Base-by-base conservation (phyloP, 2,797 vertebrate genomes). In the Chrosomus eos region DNA sequence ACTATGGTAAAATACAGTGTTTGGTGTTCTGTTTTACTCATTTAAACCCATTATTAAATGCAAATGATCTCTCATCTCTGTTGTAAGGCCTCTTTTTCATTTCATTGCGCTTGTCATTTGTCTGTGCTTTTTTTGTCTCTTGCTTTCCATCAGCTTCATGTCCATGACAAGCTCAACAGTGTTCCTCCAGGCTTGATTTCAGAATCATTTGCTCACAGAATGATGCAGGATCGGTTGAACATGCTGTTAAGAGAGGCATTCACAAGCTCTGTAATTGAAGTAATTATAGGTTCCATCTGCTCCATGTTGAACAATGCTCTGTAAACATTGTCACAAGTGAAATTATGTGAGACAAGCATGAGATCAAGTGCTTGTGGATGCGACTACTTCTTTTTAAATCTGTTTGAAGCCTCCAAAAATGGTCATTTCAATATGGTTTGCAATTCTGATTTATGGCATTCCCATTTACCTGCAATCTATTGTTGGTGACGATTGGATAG, bases 221-320 rank as follows among this genome's bases (percentile, higher is more conserved):
- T 86, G 81, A 88, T 87, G 83, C 73, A 10, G 70, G 82, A 87
- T 89, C 77, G 84, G 84, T 88, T 88, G 80, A 89, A 86, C 72
- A n/a, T 67, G 82, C 75, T 80, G 87, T 85, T 83, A 79, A 89
- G 81, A 68, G 82, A 51, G 60, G 72, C 86, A 85, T 82, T 89
- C 78, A 83, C 86, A 82, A 88, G 90, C 75, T 58, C 53, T 62
- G 74, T 90, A 91, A 91, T 90, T 90, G 87, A 87, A 83, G 84
- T 90, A 89, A 89, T 90, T 90, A 88, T 64, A 43, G 36, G 72
- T 89, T 86, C 87, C 86, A 89, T 85, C 86, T 88, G 79, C 58
- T 82, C 67, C 33, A 51, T 86, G 80, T 89, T 67, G 38, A 88
- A 88, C 86, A 86, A 85, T 73, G 67, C 81, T 87, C 86, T 55